Evolutionary conservation across 2,888 invertebrate species (phyloP), one percentile per base, ranked within the genome.

Genomic region (Perithous albicinctus): DNA sequence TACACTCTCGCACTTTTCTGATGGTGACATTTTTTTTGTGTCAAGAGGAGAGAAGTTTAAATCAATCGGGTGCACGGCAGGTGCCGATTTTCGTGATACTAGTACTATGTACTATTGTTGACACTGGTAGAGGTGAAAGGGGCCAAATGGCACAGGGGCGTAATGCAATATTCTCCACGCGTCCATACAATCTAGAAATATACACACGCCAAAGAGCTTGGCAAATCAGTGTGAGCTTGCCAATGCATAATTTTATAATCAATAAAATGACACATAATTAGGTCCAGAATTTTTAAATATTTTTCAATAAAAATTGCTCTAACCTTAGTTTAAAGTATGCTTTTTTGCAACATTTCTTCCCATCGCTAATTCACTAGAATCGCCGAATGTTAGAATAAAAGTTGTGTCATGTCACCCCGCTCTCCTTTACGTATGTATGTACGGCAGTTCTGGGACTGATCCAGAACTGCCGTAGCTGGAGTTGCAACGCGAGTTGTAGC

Each of bases 1-100:
- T 61, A 41, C 10, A n/a, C 29, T 46, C 12, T 63, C 26, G 48
- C 15, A 15, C n/a, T n/a, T 41, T 54, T 12, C 35, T 35, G 61
- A 2, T 18, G 32, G 15, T 38, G 61, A 35, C 32, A 32, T 51
- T 46, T 20, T 48, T 23, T 38, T 15, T 26, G 26, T 18, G 35
- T 51, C 23, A 66, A 77, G 32, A n/a, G 51, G 15, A 74, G 15
- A 74, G 72, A 69, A 75, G 69, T 75, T 75, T 12, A 18, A 75
- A 80, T 80, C 79, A 67, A 75, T 75, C 63, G 35, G 26, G 35
- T n/a, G 29, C 23, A 20, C 66, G 29, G 29, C 15, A 26, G 73
- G 29, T 35, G 41, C 54, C 38, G 20, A 18, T 20, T 59, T 26
- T 66, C 59, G 10, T 38, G 51, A 56, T 78, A 59, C 51, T 67